Evolutionary conservation across 2,113 vertebrate species (phyloP).

Genomic region (Forbesichthys agassizii): DNA sequence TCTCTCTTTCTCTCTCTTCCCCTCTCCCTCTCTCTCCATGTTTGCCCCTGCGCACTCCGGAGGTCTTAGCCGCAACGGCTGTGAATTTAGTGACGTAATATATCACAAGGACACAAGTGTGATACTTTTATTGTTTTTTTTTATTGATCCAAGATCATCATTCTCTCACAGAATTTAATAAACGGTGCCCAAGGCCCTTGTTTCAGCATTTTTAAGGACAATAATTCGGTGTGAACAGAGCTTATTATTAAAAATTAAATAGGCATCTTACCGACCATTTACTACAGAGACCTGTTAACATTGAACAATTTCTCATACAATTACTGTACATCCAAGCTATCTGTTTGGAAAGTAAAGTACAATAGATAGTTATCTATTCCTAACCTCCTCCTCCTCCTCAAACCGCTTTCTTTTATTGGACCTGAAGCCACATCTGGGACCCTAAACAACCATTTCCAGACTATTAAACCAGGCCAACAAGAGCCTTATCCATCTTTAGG

Average conservation of each 20-base stretch:
- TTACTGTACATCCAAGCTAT: too few species aligned
- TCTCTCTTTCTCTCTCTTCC: conserved; percentile 3
- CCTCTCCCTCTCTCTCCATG: not conserved
- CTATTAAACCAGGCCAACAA: conserved; percentile 2
- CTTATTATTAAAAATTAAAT: too few species aligned
- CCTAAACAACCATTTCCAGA: conserved; percentile 11
- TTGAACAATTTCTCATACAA: too few species aligned
- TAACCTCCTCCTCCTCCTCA: not conserved
- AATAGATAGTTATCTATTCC: not conserved
- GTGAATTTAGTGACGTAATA: not conserved
- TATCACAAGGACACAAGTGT: not conserved
- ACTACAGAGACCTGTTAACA: too few species aligned
- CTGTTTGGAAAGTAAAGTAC: not conserved
- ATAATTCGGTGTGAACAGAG: too few species aligned
- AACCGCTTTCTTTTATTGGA: not conserved
- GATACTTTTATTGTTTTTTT: not conserved
- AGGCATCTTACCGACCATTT: too few species aligned
- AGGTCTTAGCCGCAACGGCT: not conserved
- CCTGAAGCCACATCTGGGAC: conserved; percentile 11
- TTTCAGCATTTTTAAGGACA: too few species aligned
- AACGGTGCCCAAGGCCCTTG: too few species aligned
- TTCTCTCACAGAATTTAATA: not conserved
- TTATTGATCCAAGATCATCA: not conserved
- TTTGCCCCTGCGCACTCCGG: not conserved
- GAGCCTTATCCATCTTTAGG: conserved; percentile 12